Evolutionary conservation across 2,888 invertebrate species (phyloP).

Genomic region (Zele albiditarsus): DNA sequence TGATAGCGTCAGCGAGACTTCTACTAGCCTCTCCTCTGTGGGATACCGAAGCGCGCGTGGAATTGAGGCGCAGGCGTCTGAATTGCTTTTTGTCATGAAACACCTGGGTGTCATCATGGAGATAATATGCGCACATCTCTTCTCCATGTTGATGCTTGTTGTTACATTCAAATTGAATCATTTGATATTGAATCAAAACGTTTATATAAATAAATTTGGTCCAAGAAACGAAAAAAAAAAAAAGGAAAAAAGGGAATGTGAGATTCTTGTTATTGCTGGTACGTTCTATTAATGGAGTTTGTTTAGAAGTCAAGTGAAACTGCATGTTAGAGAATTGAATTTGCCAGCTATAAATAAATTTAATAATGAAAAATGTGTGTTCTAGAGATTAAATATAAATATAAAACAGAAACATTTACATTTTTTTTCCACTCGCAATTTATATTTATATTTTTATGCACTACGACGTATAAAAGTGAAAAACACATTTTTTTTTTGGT

Average conservation of each 20-base stretch:
- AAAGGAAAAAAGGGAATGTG: not conserved
- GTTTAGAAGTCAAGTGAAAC: too few species aligned
- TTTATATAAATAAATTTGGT: not conserved
- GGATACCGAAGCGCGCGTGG: conserved; percentile 53
- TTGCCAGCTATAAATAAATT: too few species aligned
- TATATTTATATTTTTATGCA: too few species aligned
- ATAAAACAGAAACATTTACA: too few species aligned
- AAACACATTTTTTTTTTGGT: too few species aligned
- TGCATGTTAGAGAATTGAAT: too few species aligned
- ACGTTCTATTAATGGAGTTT: too few species aligned
- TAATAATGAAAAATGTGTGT: too few species aligned
- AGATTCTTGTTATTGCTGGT: too few species aligned
- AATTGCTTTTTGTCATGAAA: conserved; percentile 47
- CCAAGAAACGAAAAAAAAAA: not conserved
- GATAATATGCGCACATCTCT: conserved; percentile 28
- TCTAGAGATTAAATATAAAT: too few species aligned
- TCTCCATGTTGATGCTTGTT: not conserved
- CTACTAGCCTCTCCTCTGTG: conserved; percentile 44
- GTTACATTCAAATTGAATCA: not conserved
- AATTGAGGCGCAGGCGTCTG: conserved; percentile 54
- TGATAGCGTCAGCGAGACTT: conserved; percentile 61
- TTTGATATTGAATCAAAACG: not conserved
- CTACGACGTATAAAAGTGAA: too few species aligned
- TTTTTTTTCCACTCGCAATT: too few species aligned
- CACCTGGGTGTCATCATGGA: conserved; percentile 30